Evolutionary conservation across 2,113 vertebrate genomes (phyloP).

Genomic region (Catharus bicknelli): DNA sequence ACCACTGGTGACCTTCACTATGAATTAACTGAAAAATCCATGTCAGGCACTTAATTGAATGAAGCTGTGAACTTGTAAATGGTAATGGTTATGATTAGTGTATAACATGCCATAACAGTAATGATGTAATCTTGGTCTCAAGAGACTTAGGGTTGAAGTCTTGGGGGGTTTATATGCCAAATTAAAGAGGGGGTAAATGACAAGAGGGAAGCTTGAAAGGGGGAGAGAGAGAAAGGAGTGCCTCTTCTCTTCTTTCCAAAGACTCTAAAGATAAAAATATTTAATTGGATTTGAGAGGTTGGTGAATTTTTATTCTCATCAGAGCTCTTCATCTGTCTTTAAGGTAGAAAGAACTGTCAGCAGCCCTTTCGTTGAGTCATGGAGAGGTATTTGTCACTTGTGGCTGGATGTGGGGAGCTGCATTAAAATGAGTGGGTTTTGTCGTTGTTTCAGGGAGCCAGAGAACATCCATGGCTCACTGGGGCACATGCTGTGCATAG

Average conservation of each 20-base stretch:
- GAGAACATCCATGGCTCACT: conserved; percentile 32
- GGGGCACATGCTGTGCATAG: conserved; percentile 68
- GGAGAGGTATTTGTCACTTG: conserved; percentile 62
- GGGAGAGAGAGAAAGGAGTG: neutral
- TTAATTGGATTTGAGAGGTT: conserved; percentile 58
- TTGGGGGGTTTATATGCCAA: conserved; percentile 12
- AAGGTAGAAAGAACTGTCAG: conserved; percentile 61
- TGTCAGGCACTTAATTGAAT: conserved; percentile 73
- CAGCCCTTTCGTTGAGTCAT: conserved; percentile 20
- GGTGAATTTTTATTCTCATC: conserved; percentile 10
- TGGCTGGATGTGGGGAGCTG: conserved; percentile 53
- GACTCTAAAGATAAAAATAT: conserved; percentile 41
- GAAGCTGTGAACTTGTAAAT: conserved; percentile 68
- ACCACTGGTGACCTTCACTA: conserved; percentile 65
- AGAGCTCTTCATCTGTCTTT: conserved; percentile 33
- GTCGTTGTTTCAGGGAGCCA: conserved; percentile 14
- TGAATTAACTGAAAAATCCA: conserved; percentile 69
- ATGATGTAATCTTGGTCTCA: conserved; percentile 61
- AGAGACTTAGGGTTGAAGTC: conserved; percentile 22
- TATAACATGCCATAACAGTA: conserved; percentile 53
- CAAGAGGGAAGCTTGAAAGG: conserved; percentile 41
- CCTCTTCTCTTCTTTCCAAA: conserved; percentile 3
- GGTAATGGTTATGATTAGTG: conserved; percentile 71
- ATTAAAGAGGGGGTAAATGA: conserved; percentile 43
- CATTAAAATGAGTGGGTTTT: conserved; percentile 34